Conservation (phyloP, 2,113 vertebrate species). For the Hydrolagus affinis region DNA sequence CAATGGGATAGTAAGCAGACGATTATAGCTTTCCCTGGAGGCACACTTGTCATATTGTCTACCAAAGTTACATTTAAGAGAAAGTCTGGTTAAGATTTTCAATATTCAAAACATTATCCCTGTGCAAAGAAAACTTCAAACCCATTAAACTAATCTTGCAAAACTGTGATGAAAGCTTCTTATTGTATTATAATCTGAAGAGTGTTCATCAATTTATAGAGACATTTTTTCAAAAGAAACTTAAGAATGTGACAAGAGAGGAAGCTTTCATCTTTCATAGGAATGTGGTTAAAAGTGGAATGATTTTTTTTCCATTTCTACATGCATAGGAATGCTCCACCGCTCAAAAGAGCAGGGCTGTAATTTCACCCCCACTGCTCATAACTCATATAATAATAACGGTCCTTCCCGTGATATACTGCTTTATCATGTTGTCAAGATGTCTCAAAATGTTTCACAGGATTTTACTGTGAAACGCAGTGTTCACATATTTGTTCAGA, state of each 20-base stretch:
- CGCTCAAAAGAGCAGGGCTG: background rate
- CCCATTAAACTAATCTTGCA: slow-evolving; percentile 1
- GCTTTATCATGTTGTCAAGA: too few species aligned
- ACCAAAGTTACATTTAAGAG: background rate
- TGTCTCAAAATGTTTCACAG: too few species aligned
- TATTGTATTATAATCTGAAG: background rate
- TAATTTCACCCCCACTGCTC: background rate
- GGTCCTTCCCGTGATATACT: too few species aligned
- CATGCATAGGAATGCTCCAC: background rate
- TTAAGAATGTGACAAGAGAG: background rate
- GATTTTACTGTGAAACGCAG: too few species aligned
- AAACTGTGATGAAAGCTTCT: background rate
- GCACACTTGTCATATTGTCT: background rate
- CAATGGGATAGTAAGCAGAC: background rate
- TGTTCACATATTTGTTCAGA: too few species aligned
- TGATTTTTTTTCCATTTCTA: background rate
- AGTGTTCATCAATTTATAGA: background rate
- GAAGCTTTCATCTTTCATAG: slow-evolving; percentile 5
- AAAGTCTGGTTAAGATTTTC: background rate
- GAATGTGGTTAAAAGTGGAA: slow-evolving; percentile 17
- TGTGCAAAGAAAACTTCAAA: background rate
- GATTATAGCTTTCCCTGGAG: background rate
- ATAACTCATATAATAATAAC: too few species aligned
- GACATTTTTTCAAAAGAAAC: background rate
- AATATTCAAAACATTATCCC: background rate